These are phyloP conservation scores for Procavia capensis DNA, from an alignment of 2,113 vertebrate genomes.

Conservation along the genomic window DNA sequence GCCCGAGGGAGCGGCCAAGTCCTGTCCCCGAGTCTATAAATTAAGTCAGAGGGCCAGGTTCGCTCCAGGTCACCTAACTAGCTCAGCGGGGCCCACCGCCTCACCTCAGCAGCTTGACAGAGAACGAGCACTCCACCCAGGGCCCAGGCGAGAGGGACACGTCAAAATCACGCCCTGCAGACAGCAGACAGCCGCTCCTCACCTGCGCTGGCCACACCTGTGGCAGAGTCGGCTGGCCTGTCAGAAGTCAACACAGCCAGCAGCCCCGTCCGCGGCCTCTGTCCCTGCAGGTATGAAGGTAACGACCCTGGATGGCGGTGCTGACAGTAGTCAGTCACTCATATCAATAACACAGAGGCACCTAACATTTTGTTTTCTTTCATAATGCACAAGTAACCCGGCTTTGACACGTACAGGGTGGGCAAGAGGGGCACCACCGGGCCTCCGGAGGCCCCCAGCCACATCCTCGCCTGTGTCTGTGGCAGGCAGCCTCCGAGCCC, in stretches of 20 bases:
- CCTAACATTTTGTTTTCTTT: neutral
- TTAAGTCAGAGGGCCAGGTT: no score
- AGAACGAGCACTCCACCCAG: no score
- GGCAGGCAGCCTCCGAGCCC: no score
- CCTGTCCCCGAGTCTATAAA: no score
- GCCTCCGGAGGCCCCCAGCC: neutral
- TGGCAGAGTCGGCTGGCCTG: no score
- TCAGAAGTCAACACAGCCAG: neutral
- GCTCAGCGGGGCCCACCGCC: no score
- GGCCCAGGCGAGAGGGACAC: no score
- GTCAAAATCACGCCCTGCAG: neutral
- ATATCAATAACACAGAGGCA: neutral
- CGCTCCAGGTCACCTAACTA: no score
- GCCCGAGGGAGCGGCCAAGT: no score
- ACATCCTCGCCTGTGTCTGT: no score
- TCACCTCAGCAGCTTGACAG: no score
- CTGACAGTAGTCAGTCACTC: neutral
- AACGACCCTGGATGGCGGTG: neutral
- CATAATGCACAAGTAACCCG: neutral
- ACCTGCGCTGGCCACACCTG: rapidly evolving
- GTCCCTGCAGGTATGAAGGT: neutral
- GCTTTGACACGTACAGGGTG: no score
- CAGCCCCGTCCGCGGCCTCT: neutral
- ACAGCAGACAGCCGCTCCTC: neutral
- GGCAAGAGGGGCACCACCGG: rapidly evolving